Conservation (phyloP, 2,113 vertebrate species). For the Lamprologus ornatipinnis region DNA sequence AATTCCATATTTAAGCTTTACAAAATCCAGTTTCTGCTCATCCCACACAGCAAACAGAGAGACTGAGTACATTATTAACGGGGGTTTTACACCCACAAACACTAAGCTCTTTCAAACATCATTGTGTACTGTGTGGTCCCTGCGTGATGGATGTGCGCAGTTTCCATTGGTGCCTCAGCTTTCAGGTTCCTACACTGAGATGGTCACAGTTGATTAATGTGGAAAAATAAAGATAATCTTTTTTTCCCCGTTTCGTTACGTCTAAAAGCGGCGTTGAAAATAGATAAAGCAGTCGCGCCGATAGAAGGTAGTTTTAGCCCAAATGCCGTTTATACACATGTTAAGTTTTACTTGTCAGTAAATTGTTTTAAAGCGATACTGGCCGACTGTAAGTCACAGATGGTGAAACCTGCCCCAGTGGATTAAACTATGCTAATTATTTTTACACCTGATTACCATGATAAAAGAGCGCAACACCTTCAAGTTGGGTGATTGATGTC, state of each 20-base stretch:
- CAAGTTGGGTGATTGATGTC: constrained; percentile 30
- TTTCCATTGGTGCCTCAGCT: not conserved
- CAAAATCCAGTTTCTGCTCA: not conserved
- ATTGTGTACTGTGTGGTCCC: constrained; percentile 9
- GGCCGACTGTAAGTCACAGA: not conserved
- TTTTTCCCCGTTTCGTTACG: not conserved
- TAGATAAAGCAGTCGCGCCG: not conserved
- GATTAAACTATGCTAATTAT: constrained; percentile 40
- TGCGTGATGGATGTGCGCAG: constrained; percentile 5
- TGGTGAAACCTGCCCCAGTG: not conserved
- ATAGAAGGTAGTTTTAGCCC: not conserved
- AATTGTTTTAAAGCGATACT: not conserved
- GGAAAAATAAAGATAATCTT: constrained; percentile 15
- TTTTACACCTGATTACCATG: constrained; percentile 59
- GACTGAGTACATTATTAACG: not conserved
- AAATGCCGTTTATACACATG: not conserved
- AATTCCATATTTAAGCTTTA: not conserved
- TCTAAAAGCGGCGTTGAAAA: not conserved
- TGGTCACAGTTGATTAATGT: not conserved
- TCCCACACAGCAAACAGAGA: not conserved
- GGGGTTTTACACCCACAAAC: not conserved
- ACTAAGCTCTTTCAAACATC: not conserved
- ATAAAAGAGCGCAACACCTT: constrained; percentile 34
- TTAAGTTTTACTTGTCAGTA: not conserved
- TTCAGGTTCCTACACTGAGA: not conserved